Conservation (phyloP, 2,113 vertebrate genomes). For the Lophochroa leadbeateri region DNA sequence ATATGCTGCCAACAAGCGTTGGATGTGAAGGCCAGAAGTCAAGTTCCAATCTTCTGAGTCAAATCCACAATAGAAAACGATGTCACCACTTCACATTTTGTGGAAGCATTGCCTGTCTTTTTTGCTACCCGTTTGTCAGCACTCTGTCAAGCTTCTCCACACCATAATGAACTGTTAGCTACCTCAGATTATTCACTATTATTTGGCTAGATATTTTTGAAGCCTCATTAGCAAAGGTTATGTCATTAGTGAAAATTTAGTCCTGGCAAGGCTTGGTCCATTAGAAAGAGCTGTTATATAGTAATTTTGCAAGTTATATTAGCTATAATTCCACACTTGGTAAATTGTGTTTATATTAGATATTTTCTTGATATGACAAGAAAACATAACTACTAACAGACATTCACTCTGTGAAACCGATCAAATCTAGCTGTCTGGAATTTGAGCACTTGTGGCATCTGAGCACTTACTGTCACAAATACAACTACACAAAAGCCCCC, state of each 20-base stretch:
- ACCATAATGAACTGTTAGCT: not conserved
- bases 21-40: slow-evolving; percentile 21
- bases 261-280: not conserved
- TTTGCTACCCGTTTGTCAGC: slow-evolving; percentile 31
- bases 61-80: slow-evolving; percentile 24
- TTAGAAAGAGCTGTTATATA: not conserved
- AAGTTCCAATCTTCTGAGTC: slow-evolving; percentile 49
- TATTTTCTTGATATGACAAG: not conserved
- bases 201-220: not conserved
- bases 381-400: not conserved
- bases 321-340: not conserved
- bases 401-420: not conserved
- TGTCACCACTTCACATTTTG: slow-evolving; percentile 26
- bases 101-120: not conserved
- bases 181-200: not conserved
- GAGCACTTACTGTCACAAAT: not conserved
- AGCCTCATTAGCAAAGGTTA: slow-evolving; percentile 11
- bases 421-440: not conserved
- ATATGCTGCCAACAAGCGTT: slow-evolving; percentile 6
- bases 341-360: not conserved
- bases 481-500: not conserved
- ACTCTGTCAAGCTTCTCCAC: not conserved
- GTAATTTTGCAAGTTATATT: not conserved
- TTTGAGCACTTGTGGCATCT: not conserved
- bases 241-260: not conserved